These are phyloP conservation scores for Triops longicaudatus DNA, from an alignment of 1,140 invertebrate species.

Conservation along the genomic window DNA sequence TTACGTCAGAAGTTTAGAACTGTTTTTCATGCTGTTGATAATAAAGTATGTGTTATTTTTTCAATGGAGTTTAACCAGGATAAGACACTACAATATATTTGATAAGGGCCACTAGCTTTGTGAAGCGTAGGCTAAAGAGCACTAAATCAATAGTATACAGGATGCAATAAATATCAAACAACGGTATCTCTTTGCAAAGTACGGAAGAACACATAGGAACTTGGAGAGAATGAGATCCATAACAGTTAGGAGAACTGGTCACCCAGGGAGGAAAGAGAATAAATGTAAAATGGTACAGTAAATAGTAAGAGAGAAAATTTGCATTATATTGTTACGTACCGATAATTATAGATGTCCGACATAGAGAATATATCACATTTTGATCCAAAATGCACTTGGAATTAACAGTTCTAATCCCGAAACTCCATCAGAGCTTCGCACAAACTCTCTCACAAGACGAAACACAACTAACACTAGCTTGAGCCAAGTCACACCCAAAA, in stretches of 20 bases:
- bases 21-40: too few relatives aligned
- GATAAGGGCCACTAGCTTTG: too few relatives aligned
- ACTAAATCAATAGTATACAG: too few relatives aligned
- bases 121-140: too few relatives aligned
- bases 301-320: not conserved
- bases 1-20: too few relatives aligned
- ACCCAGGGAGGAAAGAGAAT: not conserved
- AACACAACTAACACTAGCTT: slow-evolving; percentile 4
- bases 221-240: not conserved
- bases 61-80: too few relatives aligned
- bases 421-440: slow-evolving; percentile 11
- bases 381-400: not conserved
- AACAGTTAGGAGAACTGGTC: not conserved
- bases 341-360: not conserved
- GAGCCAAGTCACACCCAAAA: slow-evolving; percentile 14
- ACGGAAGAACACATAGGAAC: not conserved
- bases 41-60: too few relatives aligned
- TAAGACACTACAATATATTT: too few relatives aligned
- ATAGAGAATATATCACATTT: not conserved
- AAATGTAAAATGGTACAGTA: not conserved
- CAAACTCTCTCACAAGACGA: slow-evolving; percentile 7
- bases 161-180: too few relatives aligned
- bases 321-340: not conserved
- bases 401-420: not conserved
- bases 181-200: not conserved